Evolutionary conservation across 1,140 invertebrate species (phyloP).

Genomic region (Caerostris darwini): DNA sequence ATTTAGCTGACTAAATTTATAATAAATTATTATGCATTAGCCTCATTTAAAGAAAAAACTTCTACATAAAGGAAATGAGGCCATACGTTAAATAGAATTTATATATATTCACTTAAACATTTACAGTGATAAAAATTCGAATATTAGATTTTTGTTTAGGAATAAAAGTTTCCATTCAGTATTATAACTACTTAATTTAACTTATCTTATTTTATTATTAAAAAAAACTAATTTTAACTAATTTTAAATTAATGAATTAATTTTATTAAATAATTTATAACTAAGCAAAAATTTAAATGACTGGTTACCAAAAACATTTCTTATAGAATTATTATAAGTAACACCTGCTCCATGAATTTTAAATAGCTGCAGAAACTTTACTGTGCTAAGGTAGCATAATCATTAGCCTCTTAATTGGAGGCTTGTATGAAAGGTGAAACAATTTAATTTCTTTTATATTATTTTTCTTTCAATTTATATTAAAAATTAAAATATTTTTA

Average conservation of each 20-base stretch:
- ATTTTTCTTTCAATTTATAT: constrained; percentile 83
- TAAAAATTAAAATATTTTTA: constrained; percentile 86
- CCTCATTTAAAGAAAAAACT: too few relatives aligned
- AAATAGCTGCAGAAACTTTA: constrained; percentile 86
- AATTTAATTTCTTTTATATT: constrained; percentile 83
- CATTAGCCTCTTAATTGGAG: constrained; percentile 87
- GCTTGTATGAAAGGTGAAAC: constrained; percentile 86
- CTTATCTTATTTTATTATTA: too few relatives aligned
- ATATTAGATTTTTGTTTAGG: too few relatives aligned
- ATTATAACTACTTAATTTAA: too few relatives aligned
- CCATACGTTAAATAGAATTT: too few relatives aligned
- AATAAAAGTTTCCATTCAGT: too few relatives aligned
- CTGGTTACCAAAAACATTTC: constrained; percentile 90
- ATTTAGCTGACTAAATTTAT: too few relatives aligned
- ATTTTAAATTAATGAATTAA: neutral
- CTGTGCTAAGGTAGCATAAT: constrained; percentile 89
- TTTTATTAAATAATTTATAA: constrained; percentile 82
- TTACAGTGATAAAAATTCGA: too few relatives aligned
- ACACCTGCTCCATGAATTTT: constrained; percentile 86
- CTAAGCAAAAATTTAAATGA: constrained; percentile 85
- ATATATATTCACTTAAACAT: too few relatives aligned
- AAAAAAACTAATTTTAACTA: neutral
- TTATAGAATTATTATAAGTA: constrained; percentile 85
- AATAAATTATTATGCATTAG: too few relatives aligned
- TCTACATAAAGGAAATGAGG: too few relatives aligned